Evolutionary conservation across 2,888 invertebrate species (phyloP), one percentile per base, ranked within the genome.

Genomic region (Caenorhabditis doughertyi): DNA sequence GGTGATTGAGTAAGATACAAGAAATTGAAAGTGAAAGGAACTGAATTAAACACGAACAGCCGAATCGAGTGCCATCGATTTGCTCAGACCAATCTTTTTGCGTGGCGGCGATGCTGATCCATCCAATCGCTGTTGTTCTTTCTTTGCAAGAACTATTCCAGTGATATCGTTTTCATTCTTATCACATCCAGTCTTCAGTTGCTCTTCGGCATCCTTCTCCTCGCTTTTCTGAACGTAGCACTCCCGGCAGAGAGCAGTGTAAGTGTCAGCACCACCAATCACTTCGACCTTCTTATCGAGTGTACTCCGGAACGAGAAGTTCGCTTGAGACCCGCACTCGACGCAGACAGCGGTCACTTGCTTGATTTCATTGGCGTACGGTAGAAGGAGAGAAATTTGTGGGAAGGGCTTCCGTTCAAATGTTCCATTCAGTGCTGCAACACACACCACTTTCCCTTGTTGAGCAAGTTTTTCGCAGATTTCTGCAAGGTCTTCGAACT

Each of bases 381-480:
- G 85, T 13, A 88, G 68, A 25, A 88, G 84, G 9, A 83, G 56
- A 3, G 87, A 82, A 23, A 87, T 76, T 77, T 87, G 84, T 1
- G 87, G 85, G 76, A 88, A 88, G 7, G 87, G 84, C 82, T 92
- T 89, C 89, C 94, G 92, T 87, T 93, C 93, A 89, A 93, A 94
- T 4, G 94, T 94, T 16, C 93, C 94, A 90, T 94, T 94, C 47
- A 94, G 89, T 1, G 94, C 94, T 47, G 94, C 94, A 3, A 94
- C 93, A 47, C 94, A 93, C 1, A 94, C 93, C n/a, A 93, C 93
- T 91, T 94, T 94, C 0, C 94, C 94, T 53, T 81, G 83, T 84
- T 94, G 93, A 1, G 94, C 94, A 92, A 94, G 92, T 58, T 92
- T 88, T 87, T 94, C 94, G 88, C 84, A 85, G 13, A 82, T 83